phyloP scores from a whole-genome alignment of 2,113 vertebrate genomes.

The Hucho hucho region DNA sequence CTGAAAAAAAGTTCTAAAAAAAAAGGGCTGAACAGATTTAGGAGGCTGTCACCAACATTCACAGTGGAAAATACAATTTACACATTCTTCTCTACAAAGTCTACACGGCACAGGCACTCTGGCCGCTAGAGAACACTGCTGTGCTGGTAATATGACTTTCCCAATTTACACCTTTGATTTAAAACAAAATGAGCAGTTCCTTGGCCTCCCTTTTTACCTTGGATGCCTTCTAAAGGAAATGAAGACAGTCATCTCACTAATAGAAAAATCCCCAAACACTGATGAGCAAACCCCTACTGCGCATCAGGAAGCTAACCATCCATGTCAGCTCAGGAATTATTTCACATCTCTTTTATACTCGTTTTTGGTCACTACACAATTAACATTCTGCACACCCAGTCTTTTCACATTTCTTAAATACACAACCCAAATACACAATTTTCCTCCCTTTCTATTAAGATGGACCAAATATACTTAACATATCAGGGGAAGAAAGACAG shows the following conservation, averaged over 20 bases:
- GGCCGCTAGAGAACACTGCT: slow-evolving; percentile 6
- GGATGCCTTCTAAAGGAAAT: slow-evolving; percentile 4
- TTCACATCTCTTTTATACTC: slow-evolving; percentile 26
- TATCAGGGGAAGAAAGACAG: slow-evolving; percentile 9
- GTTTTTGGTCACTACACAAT: slow-evolving; percentile 16
- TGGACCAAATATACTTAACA: slow-evolving; percentile 11
- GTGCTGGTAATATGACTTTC: not conserved
- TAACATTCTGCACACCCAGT: slow-evolving; percentile 16
- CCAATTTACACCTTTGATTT: slow-evolving; percentile 23
- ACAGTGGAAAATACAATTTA: slow-evolving; percentile 36
- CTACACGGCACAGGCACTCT: slow-evolving; percentile 46
- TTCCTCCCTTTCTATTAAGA: not conserved
- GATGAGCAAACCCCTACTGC: not conserved
- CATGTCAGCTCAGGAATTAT: slow-evolving; percentile 7
- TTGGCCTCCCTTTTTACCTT: not conserved
- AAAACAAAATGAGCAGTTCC: slow-evolving; percentile 25
- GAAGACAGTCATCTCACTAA: not conserved
- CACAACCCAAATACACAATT: not conserved
- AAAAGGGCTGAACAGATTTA: not conserved
- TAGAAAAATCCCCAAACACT: not conserved
- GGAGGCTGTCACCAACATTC: slow-evolving; percentile 28
- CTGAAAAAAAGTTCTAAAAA: too few relatives aligned
- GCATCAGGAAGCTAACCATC: slow-evolving; percentile 27
- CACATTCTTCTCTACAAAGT: slow-evolving; percentile 20
- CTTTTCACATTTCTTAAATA: slow-evolving; percentile 19